Evolutionary conservation across 1,140 invertebrate species (phyloP).

Genomic region (Neocloeon triangulifer): DNA sequence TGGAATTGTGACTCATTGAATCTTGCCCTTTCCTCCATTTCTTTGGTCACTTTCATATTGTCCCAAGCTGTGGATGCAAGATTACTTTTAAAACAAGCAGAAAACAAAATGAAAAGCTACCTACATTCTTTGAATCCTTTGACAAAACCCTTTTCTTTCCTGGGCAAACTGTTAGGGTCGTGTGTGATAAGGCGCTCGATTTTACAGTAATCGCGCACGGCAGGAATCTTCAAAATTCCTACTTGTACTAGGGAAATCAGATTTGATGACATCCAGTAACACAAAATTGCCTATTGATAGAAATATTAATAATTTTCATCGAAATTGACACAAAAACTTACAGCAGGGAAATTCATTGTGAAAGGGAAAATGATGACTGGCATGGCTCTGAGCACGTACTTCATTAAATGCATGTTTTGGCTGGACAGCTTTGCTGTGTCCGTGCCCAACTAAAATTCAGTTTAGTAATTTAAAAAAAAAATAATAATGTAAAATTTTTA

Average conservation of each 20-base stretch:
- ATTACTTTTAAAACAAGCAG: constrained; percentile 10
- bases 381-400: constrained; percentile 45
- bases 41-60: constrained; percentile 58
- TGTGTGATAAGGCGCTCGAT: constrained; percentile 42
- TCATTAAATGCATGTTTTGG: constrained; percentile 39
- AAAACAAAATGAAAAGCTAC: constrained; percentile 14
- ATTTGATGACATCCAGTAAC: constrained; percentile 81
- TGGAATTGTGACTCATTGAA: constrained; percentile 58
- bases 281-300: constrained; percentile 47
- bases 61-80: constrained; percentile 38
- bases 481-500: constrained; percentile 4
- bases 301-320: constrained; percentile 4
- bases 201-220: constrained; percentile 49
- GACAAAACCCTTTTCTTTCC: constrained; percentile 52
- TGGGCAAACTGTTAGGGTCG: constrained; percentile 26
- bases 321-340: constrained; percentile 19
- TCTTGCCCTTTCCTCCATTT: constrained; percentile 48
- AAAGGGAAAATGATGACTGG: constrained; percentile 70
- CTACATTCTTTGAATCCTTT: constrained; percentile 63
- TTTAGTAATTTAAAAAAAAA: constrained; percentile 7
- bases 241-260: constrained; percentile 71
- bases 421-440: constrained; percentile 40
- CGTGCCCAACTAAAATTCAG: constrained; percentile 38
- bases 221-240: constrained; percentile 46
- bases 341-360: constrained; percentile 68